phyloP scores from a whole-genome alignment of 2,113 vertebrate species.

The Antechinus stuartii region DNA sequence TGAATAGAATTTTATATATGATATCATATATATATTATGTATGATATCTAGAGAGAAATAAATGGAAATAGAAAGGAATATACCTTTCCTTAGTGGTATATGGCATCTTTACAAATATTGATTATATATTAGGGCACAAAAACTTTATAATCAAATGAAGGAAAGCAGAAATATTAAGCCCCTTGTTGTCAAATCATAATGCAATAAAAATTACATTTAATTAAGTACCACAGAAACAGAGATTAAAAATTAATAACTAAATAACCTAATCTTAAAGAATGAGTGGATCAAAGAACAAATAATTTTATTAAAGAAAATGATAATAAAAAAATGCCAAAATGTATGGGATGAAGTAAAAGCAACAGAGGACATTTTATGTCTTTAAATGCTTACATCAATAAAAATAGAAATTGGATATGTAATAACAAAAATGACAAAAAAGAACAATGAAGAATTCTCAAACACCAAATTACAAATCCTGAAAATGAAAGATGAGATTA shows the following conservation, averaged over 20 bases:
- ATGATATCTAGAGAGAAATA: background rate
- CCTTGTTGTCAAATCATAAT: background rate
- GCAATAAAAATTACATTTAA: background rate
- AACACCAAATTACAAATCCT: background rate
- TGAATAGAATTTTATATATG: background rate
- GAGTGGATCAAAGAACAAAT: background rate
- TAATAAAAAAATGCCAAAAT: background rate
- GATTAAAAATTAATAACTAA: background rate
- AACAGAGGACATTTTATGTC: background rate
- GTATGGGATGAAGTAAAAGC: background rate
- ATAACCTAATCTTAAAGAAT: background rate
- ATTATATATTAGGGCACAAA: background rate
- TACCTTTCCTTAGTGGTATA: background rate
- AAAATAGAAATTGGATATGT: background rate
- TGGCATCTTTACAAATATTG: background rate
- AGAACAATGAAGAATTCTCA: background rate
- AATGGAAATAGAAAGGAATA: background rate
- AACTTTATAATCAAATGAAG: background rate
- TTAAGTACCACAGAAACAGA: background rate
- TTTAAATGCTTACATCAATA: background rate
- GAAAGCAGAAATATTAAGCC: too few relatives aligned
- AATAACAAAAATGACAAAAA: background rate
- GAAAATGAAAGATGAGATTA: background rate
- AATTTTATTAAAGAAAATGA: background rate
- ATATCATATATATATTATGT: too few relatives aligned